Evolutionary conservation across 2,888 invertebrate genomes (phyloP).

Genomic region (Drosophila paramelanica): DNA sequence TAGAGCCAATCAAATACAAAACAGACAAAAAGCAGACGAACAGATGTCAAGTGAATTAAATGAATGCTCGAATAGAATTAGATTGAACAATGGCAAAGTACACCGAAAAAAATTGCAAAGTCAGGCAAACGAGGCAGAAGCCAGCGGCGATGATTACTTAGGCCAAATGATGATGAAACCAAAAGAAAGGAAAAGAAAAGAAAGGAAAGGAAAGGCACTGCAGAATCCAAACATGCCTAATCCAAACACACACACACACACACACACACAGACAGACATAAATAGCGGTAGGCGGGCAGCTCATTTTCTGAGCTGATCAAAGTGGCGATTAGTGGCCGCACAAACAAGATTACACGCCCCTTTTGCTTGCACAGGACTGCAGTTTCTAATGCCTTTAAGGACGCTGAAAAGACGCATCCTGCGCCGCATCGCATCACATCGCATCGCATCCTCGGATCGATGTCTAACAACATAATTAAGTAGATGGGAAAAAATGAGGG

Average conservation of each 20-base stretch:
- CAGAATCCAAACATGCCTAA: background rate
- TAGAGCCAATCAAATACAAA: background rate
- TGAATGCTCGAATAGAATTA: constrained; percentile 21
- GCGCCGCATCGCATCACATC: background rate
- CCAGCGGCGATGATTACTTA: constrained; percentile 29
- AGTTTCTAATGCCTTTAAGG: constrained; percentile 8
- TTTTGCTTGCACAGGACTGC: constrained; percentile 27
- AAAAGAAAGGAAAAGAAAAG: background rate
- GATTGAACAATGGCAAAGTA: background rate
- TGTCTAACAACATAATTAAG: constrained; percentile 72
- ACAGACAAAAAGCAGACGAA: constrained; percentile 10
- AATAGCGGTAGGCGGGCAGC: constrained; percentile 20
- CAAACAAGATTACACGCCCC: constrained; percentile 68
- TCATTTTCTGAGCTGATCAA: constrained; percentile 51
- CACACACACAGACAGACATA: background rate
- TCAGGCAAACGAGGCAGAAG: constrained; percentile 20
- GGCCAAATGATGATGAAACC: constrained; percentile 19
- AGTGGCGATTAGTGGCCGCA: constrained; percentile 60
- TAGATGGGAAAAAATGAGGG: too few species aligned
- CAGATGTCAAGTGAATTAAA: constrained; percentile 47
- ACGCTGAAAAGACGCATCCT: constrained; percentile 56
- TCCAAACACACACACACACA: constrained; percentile 8
- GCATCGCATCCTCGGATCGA: constrained; percentile 20
- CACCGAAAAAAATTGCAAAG: constrained; percentile 19
- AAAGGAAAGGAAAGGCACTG: background rate